Base-by-base conservation (phyloP, 2,113 vertebrate genomes). In the Cnemophilus loriae region DNA sequence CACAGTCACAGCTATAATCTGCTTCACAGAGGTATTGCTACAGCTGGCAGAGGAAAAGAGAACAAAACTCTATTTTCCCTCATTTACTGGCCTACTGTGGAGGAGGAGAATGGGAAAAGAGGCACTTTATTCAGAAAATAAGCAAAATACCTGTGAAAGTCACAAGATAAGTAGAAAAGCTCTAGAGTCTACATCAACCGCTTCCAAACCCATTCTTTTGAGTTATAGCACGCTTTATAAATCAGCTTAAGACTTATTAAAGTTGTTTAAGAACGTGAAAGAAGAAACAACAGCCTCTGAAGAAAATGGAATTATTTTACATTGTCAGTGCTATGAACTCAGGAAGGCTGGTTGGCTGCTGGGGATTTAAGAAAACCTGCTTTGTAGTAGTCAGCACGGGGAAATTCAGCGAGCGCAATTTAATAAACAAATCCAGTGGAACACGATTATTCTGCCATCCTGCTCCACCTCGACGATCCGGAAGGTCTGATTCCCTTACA, bases 251-350 rank as follows among this genome's bases (percentile, higher is more conserved):
- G 59, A 32, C 53, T 74, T 84, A 63, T 52, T 91, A 39, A 84
- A 65, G 35, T 23, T 7, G 0, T 55, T 88, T 30, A 56, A 63
- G 64, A 90, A 37, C 10, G 16, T 7, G 15, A 77, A 81, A 71
- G 53, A 81, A 69, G 60, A 57, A 94, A 87, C 59, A 87, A 53
- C 10, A 44, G 16, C 30, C 27, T 83, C 52, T 67, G 75, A 83
- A 76, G 50, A 42, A 87, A 69, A 85, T 4, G 0, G 28, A 71
- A 83, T 93, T 88, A 74, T 69, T 96, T 74, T 64, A 52, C 6
- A 2, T 33, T 0, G 13, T 20, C 49, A 19, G 21, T 3, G 30
- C 30, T 75, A 37, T 0, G 2, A 71, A 49, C 35, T 57, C 50
- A 42, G 4, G 13, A 74, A 56, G 47, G 30, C 22, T 23, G 30